These are phyloP conservation scores for Crioceris asparagi DNA, from an alignment of 2,888 invertebrate species.

Conservation along the genomic window DNA sequence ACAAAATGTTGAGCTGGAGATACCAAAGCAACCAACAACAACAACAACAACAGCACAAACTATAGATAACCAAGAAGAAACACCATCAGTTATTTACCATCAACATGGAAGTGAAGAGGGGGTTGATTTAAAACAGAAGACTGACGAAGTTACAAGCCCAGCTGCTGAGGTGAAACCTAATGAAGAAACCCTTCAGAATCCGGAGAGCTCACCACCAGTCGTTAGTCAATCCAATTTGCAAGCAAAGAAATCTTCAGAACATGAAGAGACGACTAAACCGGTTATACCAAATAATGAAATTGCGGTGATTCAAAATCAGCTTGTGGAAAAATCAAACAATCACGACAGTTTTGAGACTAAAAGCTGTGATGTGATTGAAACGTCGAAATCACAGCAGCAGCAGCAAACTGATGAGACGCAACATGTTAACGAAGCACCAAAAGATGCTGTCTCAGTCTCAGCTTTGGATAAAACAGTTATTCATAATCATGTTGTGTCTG, in stretches of 20 bases:
- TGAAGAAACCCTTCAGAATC: too few relatives aligned
- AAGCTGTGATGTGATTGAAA: too few relatives aligned
- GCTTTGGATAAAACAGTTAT: not conserved
- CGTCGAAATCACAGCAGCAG: too few relatives aligned
- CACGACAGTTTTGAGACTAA: too few relatives aligned
- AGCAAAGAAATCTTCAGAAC: slow-evolving; percentile 1
- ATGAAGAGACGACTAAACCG: not conserved
- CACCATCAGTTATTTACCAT: not conserved
- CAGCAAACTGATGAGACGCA: not conserved
- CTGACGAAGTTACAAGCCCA: too few relatives aligned
- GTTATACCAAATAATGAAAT: not conserved
- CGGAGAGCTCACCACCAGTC: too few relatives aligned
- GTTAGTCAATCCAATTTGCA: too few relatives aligned
- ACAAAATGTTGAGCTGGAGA: too few relatives aligned
- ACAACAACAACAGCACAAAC: not conserved
- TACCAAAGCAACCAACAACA: not conserved
- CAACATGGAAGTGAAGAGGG: too few relatives aligned
- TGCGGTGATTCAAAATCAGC: not conserved
- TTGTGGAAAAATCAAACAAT: not conserved
- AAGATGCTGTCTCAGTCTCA: not conserved
- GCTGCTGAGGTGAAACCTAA: too few relatives aligned
- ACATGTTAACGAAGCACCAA: not conserved
- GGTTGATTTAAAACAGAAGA: too few relatives aligned
- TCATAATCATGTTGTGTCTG: too few relatives aligned
- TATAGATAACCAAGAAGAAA: not conserved